Conservation (phyloP, 2,888 invertebrate species). For the Eulithis testata region DNA sequence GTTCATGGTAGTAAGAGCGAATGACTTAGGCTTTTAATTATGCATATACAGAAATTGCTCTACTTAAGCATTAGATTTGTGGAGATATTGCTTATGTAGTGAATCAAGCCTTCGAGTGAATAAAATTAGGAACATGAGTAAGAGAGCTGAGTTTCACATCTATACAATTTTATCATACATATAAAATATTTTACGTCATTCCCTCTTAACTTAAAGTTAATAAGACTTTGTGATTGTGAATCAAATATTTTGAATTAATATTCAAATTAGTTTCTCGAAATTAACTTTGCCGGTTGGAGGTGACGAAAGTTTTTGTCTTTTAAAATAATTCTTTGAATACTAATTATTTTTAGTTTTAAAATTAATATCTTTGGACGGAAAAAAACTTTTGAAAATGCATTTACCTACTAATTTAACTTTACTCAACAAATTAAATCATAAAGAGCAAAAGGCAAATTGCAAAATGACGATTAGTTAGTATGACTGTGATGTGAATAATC, state of each 20-base stretch:
- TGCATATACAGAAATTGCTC: too few relatives aligned
- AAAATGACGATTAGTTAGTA: too few relatives aligned
- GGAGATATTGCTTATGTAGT: too few relatives aligned
- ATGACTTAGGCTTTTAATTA: too few relatives aligned
- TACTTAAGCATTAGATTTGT: too few relatives aligned
- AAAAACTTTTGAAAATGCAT: too few relatives aligned
- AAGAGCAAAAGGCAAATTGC: too few relatives aligned
- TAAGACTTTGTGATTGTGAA: conserved; percentile 68
- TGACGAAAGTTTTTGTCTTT: conserved; percentile 25
- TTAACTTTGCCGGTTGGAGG: conserved; percentile 33
- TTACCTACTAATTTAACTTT: too few relatives aligned
- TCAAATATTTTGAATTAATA: conserved; percentile 71
- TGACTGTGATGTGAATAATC: too few relatives aligned
- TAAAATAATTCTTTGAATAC: conserved; percentile 12
- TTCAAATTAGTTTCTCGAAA: conserved; percentile 54
- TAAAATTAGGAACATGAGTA: background rate
- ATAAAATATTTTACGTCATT: conserved; percentile 60
- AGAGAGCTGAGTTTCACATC: conserved; percentile 14
- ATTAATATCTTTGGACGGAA: too few relatives aligned
- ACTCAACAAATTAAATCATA: too few relatives aligned
- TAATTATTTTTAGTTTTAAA: background rate
- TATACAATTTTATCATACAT: conserved; percentile 1
- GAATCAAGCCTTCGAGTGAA: background rate
- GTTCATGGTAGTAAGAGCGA: too few relatives aligned
- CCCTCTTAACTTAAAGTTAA: conserved; percentile 71